Percentiles rank a stretch among this genome's conserved stretches.
These are phyloP conservation scores for Xiphorhynchus elegans DNA, from an alignment of 2,113 vertebrate genomes.

Conservation along the genomic window DNA sequence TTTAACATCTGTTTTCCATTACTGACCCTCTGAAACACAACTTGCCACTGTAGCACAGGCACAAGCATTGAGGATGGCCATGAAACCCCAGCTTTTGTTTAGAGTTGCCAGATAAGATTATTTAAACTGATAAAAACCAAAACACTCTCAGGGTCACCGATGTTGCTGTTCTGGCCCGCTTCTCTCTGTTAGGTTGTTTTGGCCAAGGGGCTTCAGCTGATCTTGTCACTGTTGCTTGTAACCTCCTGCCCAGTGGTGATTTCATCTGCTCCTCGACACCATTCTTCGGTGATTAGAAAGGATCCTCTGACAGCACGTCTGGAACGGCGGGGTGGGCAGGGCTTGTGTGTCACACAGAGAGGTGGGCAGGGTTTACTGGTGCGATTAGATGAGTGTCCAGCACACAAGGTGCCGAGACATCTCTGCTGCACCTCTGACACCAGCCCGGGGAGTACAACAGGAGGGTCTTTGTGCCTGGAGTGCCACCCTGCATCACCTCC, in stretches of 20 bases:
- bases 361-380: neutral
- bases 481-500: neutral
- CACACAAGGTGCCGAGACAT: neutral
- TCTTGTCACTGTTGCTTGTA: neutral
- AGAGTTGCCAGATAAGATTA: slow-evolving; percentile 20
- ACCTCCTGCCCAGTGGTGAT: slow-evolving; percentile 17
- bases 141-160: neutral
- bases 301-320: neutral
- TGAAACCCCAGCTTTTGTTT: slow-evolving; percentile 3
- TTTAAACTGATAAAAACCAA: slow-evolving; percentile 7
- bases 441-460: neutral
- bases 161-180: neutral
- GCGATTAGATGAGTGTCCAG: neutral
- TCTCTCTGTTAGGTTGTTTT: slow-evolving; percentile 4
- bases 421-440: neutral
- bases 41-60: slow-evolving; percentile 14
- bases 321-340: neutral
- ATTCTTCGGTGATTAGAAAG: neutral
- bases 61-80: neutral
- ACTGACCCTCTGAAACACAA: neutral
- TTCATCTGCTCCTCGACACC: neutral
- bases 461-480: accelerated
- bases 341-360: neutral
- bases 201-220: neutral
- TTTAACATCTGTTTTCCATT: slow-evolving; percentile 21